phyloP scores from a whole-genome alignment of 2,113 vertebrate genomes.

The Pantherophis guttatus region DNA sequence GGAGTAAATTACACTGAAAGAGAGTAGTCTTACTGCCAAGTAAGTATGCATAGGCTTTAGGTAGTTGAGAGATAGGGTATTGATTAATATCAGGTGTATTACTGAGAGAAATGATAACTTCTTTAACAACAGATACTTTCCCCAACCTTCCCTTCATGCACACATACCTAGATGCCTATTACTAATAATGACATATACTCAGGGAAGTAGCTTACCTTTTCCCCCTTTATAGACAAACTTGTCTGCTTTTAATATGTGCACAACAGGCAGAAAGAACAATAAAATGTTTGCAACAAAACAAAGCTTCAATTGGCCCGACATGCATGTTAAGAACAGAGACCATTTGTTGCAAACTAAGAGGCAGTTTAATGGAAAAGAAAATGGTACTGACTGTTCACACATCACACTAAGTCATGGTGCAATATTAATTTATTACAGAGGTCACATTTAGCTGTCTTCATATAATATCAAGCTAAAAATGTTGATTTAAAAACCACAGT shows the following conservation, averaged over 20 bases:
- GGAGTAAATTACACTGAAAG: background rate
- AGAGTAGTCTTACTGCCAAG: background rate
- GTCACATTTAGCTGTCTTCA: background rate
- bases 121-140: background rate
- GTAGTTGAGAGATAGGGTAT: background rate
- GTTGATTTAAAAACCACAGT: background rate
- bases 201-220: background rate
- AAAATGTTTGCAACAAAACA: background rate
- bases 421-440: background rate
- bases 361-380: background rate
- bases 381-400: background rate
- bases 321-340: background rate
- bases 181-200: background rate
- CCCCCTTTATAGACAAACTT: background rate
- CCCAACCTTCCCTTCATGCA: background rate
- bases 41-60: background rate
- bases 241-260: background rate
- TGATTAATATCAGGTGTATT: background rate
- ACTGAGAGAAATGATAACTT: background rate
- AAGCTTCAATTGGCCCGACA: background rate
- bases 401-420: background rate
- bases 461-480: background rate
- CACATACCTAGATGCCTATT: background rate
- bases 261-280: background rate
- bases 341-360: background rate